Evolutionary conservation across 2,888 invertebrate genomes (phyloP), one percentile per base, ranked within the genome.

Genomic region (Agonum fuliginosum): DNA sequence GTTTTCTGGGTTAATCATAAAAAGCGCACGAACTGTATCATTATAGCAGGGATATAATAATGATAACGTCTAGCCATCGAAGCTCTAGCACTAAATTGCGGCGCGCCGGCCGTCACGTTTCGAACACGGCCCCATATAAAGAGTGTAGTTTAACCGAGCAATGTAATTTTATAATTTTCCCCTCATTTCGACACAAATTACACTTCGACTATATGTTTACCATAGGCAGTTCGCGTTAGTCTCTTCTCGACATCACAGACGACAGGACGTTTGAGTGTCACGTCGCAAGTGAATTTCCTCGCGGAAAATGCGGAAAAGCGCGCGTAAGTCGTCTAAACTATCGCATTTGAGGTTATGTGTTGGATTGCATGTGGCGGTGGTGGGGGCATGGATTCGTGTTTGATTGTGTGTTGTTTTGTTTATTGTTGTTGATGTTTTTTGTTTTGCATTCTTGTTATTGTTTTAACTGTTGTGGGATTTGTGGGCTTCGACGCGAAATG

Each of bases 161-260:
- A 87, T 86, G 87, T 87, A 87, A 87, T 87, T 87, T 87, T 86
- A 87, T 87, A 87, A 87, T 87, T 87, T 87, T 87, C 87, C 87
- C 87, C 87, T 87, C 85, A 87, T 87, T 87, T 87, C 87, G 87
- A 87, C 87, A 87, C 87, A 87, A 87, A 87, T 87, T 87, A 86
- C 87, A 83, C 85, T 84, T 70, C 77, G 85, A 85, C 83, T 86
- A 86, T 86, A 85, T 86, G 87, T 85, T 86, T 85, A 77, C 77
- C 77, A 77, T 77, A 77, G 77, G 70, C 70, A 27, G 70, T 75
- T 75, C 48, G 75, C 48, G 46, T 75, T 75, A 75, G 75, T 75
- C 75, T 65, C 67, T 19, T 67, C 75, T 51, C 65, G 67, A 75
- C 75, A 75, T 20, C 67, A 75, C 65, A 48, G 75, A 67, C 48